Conservation (phyloP, 2,888 invertebrate genomes). For the Eupeodes latifasciatus region DNA sequence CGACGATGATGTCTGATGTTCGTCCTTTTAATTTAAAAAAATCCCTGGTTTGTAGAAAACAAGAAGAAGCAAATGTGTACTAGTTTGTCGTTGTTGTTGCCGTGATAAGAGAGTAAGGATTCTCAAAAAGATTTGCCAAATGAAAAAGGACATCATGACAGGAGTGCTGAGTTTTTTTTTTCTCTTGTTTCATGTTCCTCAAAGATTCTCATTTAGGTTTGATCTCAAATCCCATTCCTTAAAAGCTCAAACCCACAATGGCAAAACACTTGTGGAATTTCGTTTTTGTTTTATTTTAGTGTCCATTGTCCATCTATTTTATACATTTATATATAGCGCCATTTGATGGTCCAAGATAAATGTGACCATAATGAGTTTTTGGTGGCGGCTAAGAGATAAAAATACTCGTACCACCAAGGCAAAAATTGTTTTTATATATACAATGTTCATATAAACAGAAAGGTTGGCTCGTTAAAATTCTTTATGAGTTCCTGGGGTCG, state of each 20-base stretch:
- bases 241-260: not conserved
- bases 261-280: conserved; percentile 66
- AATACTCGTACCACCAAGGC: not conserved
- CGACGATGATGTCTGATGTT: conserved; percentile 29
- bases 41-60: conserved; percentile 17
- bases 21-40: conserved; percentile 65
- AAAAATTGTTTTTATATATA: conserved; percentile 61
- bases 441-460: conserved; percentile 2
- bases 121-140: conserved; percentile 35
- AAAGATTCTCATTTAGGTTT: conserved; percentile 18
- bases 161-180: not conserved
- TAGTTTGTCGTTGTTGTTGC: conserved; percentile 17
- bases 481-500: conserved; percentile 68
- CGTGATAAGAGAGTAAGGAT: conserved; percentile 21
- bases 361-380: conserved; percentile 76
- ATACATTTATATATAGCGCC: not conserved
- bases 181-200: not conserved
- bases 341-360: conserved; percentile 72
- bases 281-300: conserved; percentile 54
- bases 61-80: conserved; percentile 24
- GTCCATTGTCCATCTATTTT: conserved; percentile 7
- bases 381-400: conserved; percentile 64
- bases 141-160: conserved; percentile 44
- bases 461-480: conserved; percentile 73
- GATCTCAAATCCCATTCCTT: conserved; percentile 40